Base-by-base conservation (phyloP, 2,888 invertebrate genomes). In the Drosophila algonquin region DNA sequence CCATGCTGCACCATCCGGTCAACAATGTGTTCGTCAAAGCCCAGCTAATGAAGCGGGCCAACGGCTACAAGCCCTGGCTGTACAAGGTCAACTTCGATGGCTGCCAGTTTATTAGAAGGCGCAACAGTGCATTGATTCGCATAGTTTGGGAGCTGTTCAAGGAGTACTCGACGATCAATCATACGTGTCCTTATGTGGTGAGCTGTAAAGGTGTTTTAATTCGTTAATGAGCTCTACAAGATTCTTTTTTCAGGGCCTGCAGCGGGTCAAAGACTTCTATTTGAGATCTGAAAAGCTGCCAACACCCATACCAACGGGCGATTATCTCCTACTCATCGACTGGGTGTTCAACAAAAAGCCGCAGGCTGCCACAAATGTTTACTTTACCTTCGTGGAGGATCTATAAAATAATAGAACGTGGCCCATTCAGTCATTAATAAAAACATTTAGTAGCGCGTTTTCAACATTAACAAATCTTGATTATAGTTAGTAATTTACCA, bases 41-140 rank as follows among this genome's bases (percentile, higher is more conserved):
- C 5, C 57, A 70, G 27, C 18, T 80, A 1, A 46, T 70, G 63
- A 80, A 75, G 48, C 74, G 56, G 24, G 81, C 65, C 14, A 80
- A 79, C 55, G 79, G 81, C 7, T 80, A 76, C n/a, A 79, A 76
- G 50, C 80, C 81, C 1, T 80, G 79, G 77, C 72, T 77, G 9
- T 76, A 71, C 14, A 70, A 57, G 3, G 40, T 63, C 3, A 52
- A 16, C 12, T 62, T 81, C n/a, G 62, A 81, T 52, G 81, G 40
- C 7, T 80, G 79, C 12, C 53, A 63, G 45, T 80, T 81, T 53
- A 35, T 74, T 5, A 30, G 46, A 2, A 58, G 53, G 0, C 24
- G 64, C 8, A 74, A 76, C 24, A 69, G 75, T 75, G 76, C 79
- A 5, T 1, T 79, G n/a, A 55, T 65, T 14, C 67, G 60, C 18